Base-by-base conservation (phyloP, 2,888 invertebrate species). In the Boloria selene region DNA sequence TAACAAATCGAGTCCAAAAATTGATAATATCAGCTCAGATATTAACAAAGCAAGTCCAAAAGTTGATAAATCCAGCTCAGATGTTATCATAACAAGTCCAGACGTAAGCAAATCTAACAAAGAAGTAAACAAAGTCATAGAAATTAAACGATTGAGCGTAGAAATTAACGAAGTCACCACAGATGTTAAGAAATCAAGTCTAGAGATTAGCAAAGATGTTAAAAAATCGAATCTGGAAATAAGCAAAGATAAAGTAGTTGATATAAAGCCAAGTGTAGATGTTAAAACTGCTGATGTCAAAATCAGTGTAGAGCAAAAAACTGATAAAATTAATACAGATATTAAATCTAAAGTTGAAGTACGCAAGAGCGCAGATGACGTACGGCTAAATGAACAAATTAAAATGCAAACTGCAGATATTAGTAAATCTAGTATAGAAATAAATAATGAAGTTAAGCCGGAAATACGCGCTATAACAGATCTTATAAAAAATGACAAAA, bases 391-490 rank as follows among this genome's bases (percentile, higher is more conserved):
- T 26, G 72, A 67, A 38, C 62, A 65, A 3, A 22, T 59, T 5
- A 70, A 69, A 4, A 67, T 61, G 18, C 31, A 56, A 13, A 70
- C 58, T 22, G 49, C 49, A 2, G 74, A 74, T 18, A 66, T 59
- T 16, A 70, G 61, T 54, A 69, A 70, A 65, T 70, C 71, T 17
- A 72, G 70, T 38, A 65, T 72, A 7, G 76, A 77, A 64, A 71
- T 75, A 14, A 73, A 67, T 59, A 73, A 53, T 16, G 67, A 72
- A 13, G 55, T 61, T 4, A 67, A 61, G 50, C 60, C 64, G 0
- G 70, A 69, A 53, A 26, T 64, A 5, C 52, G 70, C 5, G 68
- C 68, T 16, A 65, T 70, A n/a, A 49, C 64, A 17, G 70, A 70
- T 45, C 45, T 68, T 0, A 70, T 68, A 0, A 70, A 54, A 13